Percentiles rank a stretch among this genome's conserved stretches.
Evolutionary conservation across 2,888 invertebrate species (phyloP).

Genomic region (Hyalella azteca): DNA sequence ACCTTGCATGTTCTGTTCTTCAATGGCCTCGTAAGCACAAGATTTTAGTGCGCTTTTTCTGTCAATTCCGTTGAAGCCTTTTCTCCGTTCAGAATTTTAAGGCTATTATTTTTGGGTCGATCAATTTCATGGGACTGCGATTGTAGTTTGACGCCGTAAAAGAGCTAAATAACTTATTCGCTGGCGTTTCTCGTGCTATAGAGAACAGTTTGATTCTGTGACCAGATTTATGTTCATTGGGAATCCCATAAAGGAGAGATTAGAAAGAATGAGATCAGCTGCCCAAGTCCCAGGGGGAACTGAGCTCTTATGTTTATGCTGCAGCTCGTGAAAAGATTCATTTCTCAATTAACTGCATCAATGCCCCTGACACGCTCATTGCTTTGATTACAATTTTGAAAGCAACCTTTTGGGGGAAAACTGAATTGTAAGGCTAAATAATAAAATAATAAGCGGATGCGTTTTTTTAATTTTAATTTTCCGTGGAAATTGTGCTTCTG

Average conservation of each 20-base stretch:
- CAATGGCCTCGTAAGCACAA: not conserved
- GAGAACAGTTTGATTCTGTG: constrained; percentile 28
- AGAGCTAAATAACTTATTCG: constrained; percentile 35
- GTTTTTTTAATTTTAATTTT: too few relatives aligned
- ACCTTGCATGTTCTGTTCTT: not conserved
- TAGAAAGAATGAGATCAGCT: constrained; percentile 30
- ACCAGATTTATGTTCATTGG: constrained; percentile 36
- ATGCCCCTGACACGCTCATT: too few relatives aligned
- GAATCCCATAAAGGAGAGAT: constrained; percentile 28
- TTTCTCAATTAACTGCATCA: constrained; percentile 3
- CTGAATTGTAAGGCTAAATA: too few relatives aligned
- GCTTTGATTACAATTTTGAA: too few relatives aligned
- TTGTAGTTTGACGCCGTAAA: constrained; percentile 25
- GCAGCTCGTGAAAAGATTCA: not conserved
- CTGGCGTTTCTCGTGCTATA: constrained; percentile 24
- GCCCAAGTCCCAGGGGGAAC: not conserved
- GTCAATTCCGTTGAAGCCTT: not conserved
- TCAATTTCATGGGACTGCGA: constrained; percentile 34
- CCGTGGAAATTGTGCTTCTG: too few relatives aligned
- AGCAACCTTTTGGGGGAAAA: too few relatives aligned
- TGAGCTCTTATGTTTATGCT: not conserved
- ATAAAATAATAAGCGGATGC: too few relatives aligned
- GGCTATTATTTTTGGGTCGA: constrained; percentile 33
- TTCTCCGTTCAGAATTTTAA: constrained; percentile 30
- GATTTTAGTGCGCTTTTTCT: constrained; percentile 2